Conservation (phyloP, 2,888 invertebrate species). For the Branchipolynoe longqiensis region DNA sequence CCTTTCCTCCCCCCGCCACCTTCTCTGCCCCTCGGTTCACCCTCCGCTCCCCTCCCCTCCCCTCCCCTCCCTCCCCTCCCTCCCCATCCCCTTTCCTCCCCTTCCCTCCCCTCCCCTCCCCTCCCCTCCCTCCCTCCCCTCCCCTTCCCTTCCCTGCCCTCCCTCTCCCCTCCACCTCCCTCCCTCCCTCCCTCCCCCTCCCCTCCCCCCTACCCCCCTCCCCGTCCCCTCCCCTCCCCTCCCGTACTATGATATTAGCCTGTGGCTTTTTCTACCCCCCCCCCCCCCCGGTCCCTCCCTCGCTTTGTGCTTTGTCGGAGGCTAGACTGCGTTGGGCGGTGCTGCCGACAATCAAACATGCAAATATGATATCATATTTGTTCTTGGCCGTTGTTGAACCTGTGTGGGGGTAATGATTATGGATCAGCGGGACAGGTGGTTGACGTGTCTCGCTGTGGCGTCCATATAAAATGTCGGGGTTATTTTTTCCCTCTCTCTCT, state of each 20-base stretch:
- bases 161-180: slow-evolving; percentile 1
- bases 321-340: neutral
- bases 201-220: neutral
- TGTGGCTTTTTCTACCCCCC: neutral
- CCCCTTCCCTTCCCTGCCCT: neutral
- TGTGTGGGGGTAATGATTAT: slow-evolving; percentile 44
- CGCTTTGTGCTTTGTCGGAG: neutral
- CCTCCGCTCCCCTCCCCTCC: too few species aligned
- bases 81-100: neutral
- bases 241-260: neutral
- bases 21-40: too few species aligned
- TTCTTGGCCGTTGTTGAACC: slow-evolving; percentile 41
- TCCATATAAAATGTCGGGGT: slow-evolving; percentile 27
- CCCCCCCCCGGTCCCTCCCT: neutral
- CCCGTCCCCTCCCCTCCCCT: neutral
- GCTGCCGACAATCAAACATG: slow-evolving; percentile 43
- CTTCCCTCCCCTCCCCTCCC: neutral
- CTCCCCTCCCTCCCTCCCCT: neutral
- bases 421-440: slow-evolving; percentile 48
- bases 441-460: slow-evolving; percentile 35
- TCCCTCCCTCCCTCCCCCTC: neutral
- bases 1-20: neutral
- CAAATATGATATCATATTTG: slow-evolving; percentile 51
- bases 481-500: neutral
- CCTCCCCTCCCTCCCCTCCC: too few species aligned